Conservation (phyloP, 2,888 invertebrate species). For the Zeuzera pyrina region DNA sequence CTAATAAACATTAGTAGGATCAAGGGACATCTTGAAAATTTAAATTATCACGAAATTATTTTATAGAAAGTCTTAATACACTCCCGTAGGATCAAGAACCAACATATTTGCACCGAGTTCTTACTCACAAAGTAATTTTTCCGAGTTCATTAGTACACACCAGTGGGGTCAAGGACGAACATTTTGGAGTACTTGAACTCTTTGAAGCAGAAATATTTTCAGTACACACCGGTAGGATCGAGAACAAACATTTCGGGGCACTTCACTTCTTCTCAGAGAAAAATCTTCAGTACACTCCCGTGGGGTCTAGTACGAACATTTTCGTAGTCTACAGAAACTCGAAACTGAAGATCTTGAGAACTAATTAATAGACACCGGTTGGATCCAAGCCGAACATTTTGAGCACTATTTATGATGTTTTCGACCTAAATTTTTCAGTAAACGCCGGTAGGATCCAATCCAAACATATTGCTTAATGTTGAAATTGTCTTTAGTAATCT, state of each 20-base stretch:
- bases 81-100: constrained; percentile 38
- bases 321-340: constrained; percentile 34
- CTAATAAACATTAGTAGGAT: constrained; percentile 32
- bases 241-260: too few species aligned
- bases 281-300: too few species aligned
- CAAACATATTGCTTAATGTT: constrained; percentile 13
- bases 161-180: constrained; percentile 54
- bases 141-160: constrained; percentile 49
- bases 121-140: too few species aligned
- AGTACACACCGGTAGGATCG: constrained; percentile 55
- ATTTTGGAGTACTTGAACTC: constrained; percentile 25
- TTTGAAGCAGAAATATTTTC: too few species aligned
- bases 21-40: constrained; percentile 24
- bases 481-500: too few species aligned
- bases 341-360: too few species aligned
- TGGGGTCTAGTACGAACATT: constrained; percentile 57
- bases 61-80: constrained; percentile 31
- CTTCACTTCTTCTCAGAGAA: too few species aligned
- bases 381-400: too few species aligned
- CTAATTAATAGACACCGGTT: too few species aligned
- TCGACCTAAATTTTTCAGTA: constrained; percentile 8
- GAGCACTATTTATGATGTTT: constrained; percentile 3
- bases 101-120: too few species aligned
- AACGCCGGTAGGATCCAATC: constrained; percentile 11
- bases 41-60: constrained; percentile 12